phyloP scores from a whole-genome alignment of 2,888 invertebrate genomes.

The Ophion ventricosus region DNA sequence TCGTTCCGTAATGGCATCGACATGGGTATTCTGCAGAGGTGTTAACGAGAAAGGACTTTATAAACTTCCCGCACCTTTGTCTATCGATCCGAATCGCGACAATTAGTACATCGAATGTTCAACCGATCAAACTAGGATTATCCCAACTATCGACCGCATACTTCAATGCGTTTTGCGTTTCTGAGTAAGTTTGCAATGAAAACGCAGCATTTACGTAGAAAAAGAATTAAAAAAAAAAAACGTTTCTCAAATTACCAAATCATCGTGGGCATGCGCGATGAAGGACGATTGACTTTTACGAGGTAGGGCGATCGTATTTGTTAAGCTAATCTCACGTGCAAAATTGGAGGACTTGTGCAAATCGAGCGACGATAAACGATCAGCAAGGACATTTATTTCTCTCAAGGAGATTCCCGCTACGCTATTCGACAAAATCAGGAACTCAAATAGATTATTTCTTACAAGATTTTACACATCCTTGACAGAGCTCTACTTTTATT shows the following conservation, averaged over 20 bases:
- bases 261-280: slow-evolving; percentile 41
- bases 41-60: slow-evolving; percentile 47
- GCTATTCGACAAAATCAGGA: not conserved
- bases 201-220: not conserved
- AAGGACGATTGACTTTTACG: slow-evolving; percentile 41
- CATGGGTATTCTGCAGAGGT: slow-evolving; percentile 55
- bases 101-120: not conserved
- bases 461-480: not conserved
- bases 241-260: slow-evolving; percentile 43
- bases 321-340: slow-evolving; percentile 40
- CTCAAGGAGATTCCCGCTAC: slow-evolving; percentile 6
- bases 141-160: not conserved
- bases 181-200: not conserved
- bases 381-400: slow-evolving; percentile 11
- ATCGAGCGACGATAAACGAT: slow-evolving; percentile 17
- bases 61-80: slow-evolving; percentile 40
- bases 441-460: slow-evolving; percentile 4
- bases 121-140: slow-evolving; percentile 14
- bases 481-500: not conserved
- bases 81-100: slow-evolving; percentile 33
- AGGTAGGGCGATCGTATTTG: slow-evolving; percentile 31
- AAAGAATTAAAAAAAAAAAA: slow-evolving; percentile 5
- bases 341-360: slow-evolving; percentile 25
- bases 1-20: slow-evolving; percentile 38
- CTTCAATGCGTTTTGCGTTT: not conserved